Evolutionary conservation across 64 coral and sea anemone genomes (phyloP), one percentile per base, ranked within the genome.

Genomic region (Montipora capricornis): DNA sequence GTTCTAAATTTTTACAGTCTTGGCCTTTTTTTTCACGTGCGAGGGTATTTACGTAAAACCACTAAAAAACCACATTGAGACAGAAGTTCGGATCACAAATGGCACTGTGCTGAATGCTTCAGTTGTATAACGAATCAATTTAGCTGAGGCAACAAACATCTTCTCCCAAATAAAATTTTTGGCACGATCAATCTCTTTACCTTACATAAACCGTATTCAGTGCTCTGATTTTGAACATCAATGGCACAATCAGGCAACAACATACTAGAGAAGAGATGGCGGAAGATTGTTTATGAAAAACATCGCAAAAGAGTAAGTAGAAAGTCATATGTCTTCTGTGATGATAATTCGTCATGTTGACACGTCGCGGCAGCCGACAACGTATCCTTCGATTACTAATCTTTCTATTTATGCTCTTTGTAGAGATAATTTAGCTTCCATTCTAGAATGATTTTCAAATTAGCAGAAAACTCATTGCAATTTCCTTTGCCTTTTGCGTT

Each of bases 181-280:
- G 29, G 29, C 29, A 37, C 29, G 29, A 37, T 37, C 29, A 37
- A 37, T 57, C 53, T 57, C 3, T 57, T 57, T 57, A 11, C 11
- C 53, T 57, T 57, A 11, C 6, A 57, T 8, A 57, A 57, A 6
- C 68, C 19, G 68, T n/a, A 24, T 71, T 71, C 20, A 71, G 17
- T 68, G 15, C 1, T 20, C 73, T 44, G 73, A 76, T 24, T 22
- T 74, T 19, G 13, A 61, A 69, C 0, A 50, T 57, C 14, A 49
- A 80, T 88, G 85, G 77, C 83, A 26, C 74, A 85, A 6, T 77
- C 84, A n/a, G 29, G 29, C 29, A 69, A 67, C 1, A 87, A 88
- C 77, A 80, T 93, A 52, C 29, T 93, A 26, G 84, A 88, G 58
- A 93, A 88, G 52, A 87, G 57, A 80, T 93, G 92, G 92, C 83